Evolutionary conservation across 2,888 invertebrate species (phyloP).

Genomic region (Himalopsyche anomala): DNA sequence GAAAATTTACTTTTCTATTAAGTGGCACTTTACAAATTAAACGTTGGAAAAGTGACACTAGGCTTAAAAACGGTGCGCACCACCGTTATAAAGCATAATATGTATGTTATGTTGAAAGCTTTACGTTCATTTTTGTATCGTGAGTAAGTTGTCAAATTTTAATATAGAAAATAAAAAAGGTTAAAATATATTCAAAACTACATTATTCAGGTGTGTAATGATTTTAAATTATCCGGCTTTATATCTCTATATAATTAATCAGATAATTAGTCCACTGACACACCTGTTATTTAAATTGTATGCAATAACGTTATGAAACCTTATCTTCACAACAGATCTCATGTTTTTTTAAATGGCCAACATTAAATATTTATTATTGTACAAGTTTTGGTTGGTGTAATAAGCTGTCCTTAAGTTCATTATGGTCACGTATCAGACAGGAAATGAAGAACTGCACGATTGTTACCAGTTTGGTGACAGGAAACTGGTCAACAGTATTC

Average conservation of each 20-base stretch:
- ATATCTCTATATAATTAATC: not conserved
- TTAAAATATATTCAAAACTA: too few species aligned
- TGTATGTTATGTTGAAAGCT: too few species aligned
- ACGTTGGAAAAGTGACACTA: too few species aligned
- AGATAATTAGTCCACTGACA: not conserved
- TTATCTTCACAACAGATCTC: not conserved
- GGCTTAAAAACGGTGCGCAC: too few species aligned
- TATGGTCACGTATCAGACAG: not conserved
- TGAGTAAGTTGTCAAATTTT: too few species aligned
- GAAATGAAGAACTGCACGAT: slow-evolving; percentile 23
- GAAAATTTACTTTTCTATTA: too few species aligned
- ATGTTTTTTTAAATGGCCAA: not conserved
- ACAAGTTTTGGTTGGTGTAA: not conserved
- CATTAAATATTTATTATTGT: not conserved
- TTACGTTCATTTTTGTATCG: too few species aligned
- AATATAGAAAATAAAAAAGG: too few species aligned
- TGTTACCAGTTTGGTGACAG: slow-evolving; percentile 16
- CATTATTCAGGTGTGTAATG: too few species aligned
- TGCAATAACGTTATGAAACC: not conserved
- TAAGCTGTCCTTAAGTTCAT: slow-evolving; percentile 5
- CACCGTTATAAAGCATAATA: too few species aligned
- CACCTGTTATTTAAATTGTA: not conserved
- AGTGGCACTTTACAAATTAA: too few species aligned
- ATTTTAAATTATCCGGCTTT: too few species aligned
- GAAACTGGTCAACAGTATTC: slow-evolving; percentile 15